Percentiles rank a stretch among this genome's conserved stretches.
These are phyloP conservation scores for Cnemophilus loriae DNA, from an alignment of 2,113 vertebrate genomes.

Conservation along the genomic window DNA sequence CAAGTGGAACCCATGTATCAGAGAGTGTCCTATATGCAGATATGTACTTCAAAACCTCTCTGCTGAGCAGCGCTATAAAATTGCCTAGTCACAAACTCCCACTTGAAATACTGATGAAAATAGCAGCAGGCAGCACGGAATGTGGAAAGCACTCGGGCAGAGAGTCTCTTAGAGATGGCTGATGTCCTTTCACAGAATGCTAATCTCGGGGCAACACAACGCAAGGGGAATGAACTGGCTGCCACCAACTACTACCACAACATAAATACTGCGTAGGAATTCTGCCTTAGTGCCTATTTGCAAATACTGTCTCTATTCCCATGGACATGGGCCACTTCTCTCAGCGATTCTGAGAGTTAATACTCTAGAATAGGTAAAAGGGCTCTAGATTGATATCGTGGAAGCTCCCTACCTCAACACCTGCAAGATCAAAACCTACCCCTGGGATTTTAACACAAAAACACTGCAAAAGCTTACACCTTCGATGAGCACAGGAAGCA, in stretches of 20 bases:
- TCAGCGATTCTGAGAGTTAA: not conserved
- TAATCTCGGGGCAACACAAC: not conserved
- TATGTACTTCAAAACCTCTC: not conserved
- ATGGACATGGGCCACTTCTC: rapidly evolving
- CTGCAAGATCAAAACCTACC: not conserved
- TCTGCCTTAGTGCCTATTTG: not conserved
- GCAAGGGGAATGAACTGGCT: not conserved
- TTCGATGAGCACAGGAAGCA: not conserved
- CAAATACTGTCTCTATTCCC: not conserved
- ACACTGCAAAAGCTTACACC: not conserved
- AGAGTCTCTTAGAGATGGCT: not conserved
- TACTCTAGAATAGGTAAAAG: not conserved
- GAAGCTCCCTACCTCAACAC: rapidly evolving
- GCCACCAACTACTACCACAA: not conserved
- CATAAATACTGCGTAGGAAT: not conserved
- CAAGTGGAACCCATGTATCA: not conserved
- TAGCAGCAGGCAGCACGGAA: not conserved
- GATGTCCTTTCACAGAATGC: not conserved
- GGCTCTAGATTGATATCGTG: not conserved
- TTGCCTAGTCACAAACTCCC: not conserved
- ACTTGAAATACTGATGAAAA: not conserved
- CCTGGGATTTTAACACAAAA: not conserved
- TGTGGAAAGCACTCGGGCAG: rapidly evolving
- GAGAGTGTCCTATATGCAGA: not conserved
- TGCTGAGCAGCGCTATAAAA: not conserved